Base-by-base conservation (phyloP, 2,888 invertebrate species). In the Mythimna loreyi region DNA sequence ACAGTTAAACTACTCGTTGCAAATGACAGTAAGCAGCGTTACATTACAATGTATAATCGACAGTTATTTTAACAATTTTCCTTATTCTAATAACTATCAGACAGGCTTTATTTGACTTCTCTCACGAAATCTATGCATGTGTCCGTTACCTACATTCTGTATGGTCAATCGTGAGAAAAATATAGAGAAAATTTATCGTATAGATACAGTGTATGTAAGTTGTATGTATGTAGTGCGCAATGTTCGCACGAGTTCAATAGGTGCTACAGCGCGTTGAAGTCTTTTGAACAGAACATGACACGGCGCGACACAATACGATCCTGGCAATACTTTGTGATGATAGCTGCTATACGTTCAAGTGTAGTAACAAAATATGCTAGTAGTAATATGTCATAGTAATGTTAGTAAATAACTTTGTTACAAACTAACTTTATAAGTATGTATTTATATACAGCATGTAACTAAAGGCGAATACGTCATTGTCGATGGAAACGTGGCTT, bases 131-230 rank as follows among this genome's bases (percentile, higher is more conserved):
- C 69, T 76, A 72, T 68, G 68, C 63, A 71, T 83, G 85, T 83
- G 52, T 84, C 81, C 73, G 50, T 84, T 83, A 80, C 75, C 85
- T 83, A 85, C 81, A 83, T 84, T 71, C 63, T 55, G 73, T 58
- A 52, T 84, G 74, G 83, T 81, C 85, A 71, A 83, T 83, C 83
- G 83, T 85, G 85, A 81, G 83, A 85, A 84, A 81, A 78, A 74
- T 83, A 78, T 84, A 75, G 81, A 80, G 82, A 81, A 84, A 84
- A 79, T 67, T 62, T 73, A 62, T 66, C 66, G 61, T 77, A 72
- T 69, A 75, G 64, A 61, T 84, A 75, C 60, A 78, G 43, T 67
- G 56, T 69, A 67, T 68, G 60, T 57, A 47, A 64, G 63, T 75
- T 67, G 66, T 77, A 67, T 60, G 66, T 79, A 79, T 80, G 65